Conservation (phyloP, 2,888 invertebrate genomes). For the Agriopis aurantiaria region DNA sequence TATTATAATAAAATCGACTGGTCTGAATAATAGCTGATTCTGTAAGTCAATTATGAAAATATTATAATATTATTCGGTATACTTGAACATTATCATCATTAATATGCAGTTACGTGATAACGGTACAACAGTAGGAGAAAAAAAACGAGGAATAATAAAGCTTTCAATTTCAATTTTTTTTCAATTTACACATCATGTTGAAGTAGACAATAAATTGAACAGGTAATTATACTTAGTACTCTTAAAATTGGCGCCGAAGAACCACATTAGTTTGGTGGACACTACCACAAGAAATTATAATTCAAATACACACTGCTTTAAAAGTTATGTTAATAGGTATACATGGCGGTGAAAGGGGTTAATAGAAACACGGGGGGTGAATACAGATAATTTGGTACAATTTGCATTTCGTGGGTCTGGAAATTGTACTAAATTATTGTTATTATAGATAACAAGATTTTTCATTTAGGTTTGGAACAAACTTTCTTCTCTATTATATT, state of each 20-base stretch:
- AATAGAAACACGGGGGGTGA: no score
- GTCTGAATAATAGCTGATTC: not conserved
- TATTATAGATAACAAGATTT: no score
- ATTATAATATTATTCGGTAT: not conserved
- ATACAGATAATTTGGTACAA: no score
- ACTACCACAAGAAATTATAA: not conserved
- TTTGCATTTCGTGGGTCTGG: no score
- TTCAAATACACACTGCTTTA: no score
- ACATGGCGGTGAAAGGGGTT: no score
- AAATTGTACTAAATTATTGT: no score
- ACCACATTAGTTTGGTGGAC: not conserved
- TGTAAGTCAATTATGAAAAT: not conserved
- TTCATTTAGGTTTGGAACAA: no score
- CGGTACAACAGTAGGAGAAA: not conserved
- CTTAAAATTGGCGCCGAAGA: not conserved
- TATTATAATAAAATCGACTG: not conserved
- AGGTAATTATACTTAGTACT: not conserved
- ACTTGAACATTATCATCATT: conserved; percentile 12
- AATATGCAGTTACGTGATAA: conserved; percentile 13
- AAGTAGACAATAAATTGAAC: not conserved
- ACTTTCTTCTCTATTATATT: no score
- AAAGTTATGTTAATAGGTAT: no score
- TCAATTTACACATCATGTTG: no score
- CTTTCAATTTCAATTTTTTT: not conserved
- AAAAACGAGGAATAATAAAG: not conserved